Evolutionary conservation across 2,888 invertebrate genomes (phyloP).

Genomic region (Athripsodes cinereus): DNA sequence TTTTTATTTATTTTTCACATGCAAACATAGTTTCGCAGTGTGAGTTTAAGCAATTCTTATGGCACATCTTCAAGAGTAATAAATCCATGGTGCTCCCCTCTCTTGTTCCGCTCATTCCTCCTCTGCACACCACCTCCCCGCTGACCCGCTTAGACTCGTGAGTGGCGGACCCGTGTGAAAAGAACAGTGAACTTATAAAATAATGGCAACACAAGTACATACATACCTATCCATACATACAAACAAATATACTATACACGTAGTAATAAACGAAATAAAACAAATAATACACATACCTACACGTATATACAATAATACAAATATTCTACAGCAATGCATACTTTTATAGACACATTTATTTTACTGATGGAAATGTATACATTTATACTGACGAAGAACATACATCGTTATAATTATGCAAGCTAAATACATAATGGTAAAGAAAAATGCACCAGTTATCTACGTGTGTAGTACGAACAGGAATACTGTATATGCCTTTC

Average conservation of each 20-base stretch:
- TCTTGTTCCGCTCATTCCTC: conserved; percentile 28
- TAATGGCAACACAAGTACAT: not conserved
- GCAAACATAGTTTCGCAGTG: no score
- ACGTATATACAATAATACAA: not conserved
- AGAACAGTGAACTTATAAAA: conserved; percentile 10
- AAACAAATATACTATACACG: not conserved
- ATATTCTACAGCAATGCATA: no score
- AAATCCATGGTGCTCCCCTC: conserved; percentile 31
- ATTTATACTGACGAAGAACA: no score
- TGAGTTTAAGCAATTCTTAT: no score
- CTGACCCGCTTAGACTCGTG: conserved; percentile 8
- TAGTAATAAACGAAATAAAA: not conserved
- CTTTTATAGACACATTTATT: no score
- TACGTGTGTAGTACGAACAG: no score
- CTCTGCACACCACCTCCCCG: conserved; percentile 8
- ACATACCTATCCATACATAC: not conserved
- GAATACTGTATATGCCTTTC: no score
- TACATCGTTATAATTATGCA: no score
- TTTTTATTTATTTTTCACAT: no score
- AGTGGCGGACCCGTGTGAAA: conserved; percentile 14
- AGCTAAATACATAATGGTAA: no score
- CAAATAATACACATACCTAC: not conserved
- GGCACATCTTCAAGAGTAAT: not conserved
- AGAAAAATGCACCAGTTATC: no score
- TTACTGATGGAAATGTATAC: no score